Evolutionary conservation across 2,888 invertebrate genomes (phyloP).

Genomic region (Alloscopus bannaensis): DNA sequence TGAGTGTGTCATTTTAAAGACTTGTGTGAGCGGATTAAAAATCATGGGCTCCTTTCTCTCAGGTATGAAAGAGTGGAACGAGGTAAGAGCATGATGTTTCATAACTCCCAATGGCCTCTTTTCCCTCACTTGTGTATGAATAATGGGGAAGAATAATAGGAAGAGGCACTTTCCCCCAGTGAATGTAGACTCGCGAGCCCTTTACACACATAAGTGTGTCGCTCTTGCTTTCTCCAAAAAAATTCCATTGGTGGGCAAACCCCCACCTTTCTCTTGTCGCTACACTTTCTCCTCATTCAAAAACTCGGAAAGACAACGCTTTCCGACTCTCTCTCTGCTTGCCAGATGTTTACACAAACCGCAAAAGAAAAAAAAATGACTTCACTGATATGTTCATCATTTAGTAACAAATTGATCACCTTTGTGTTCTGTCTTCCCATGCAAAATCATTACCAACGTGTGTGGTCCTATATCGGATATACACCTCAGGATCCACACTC

Average conservation of each 20-base stretch:
- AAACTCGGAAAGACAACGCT: too few species aligned
- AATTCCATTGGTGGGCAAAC: too few species aligned
- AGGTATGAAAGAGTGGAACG: constrained; percentile 12
- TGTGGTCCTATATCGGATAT: too few species aligned
- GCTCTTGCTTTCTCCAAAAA: not conserved
- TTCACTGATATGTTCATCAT: constrained; percentile 4
- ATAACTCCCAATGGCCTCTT: constrained; percentile 64
- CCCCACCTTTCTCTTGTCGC: too few species aligned
- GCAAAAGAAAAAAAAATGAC: constrained; percentile 4
- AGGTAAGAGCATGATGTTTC: constrained; percentile 50
- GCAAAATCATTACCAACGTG: too few species aligned
- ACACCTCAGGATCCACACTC: too few species aligned
- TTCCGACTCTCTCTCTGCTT: too few species aligned
- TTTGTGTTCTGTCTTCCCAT: constrained; percentile 27
- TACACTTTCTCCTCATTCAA: too few species aligned
- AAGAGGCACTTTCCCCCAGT: constrained; percentile 55
- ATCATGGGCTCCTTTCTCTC: constrained; percentile 8
- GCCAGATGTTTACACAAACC: too few species aligned
- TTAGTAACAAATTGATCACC: constrained; percentile 58
- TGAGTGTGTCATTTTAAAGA: constrained; percentile 1
- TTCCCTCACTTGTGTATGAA: constrained; percentile 64
- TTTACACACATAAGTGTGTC: not conserved
- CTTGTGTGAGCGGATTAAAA: constrained; percentile 15
- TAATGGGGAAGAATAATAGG: constrained; percentile 60
- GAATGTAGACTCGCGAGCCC: not conserved